These are phyloP conservation scores for Rambutsinella grinnellia DNA, from an alignment of 2,888 invertebrate genomes.

Conservation along the genomic window DNA sequence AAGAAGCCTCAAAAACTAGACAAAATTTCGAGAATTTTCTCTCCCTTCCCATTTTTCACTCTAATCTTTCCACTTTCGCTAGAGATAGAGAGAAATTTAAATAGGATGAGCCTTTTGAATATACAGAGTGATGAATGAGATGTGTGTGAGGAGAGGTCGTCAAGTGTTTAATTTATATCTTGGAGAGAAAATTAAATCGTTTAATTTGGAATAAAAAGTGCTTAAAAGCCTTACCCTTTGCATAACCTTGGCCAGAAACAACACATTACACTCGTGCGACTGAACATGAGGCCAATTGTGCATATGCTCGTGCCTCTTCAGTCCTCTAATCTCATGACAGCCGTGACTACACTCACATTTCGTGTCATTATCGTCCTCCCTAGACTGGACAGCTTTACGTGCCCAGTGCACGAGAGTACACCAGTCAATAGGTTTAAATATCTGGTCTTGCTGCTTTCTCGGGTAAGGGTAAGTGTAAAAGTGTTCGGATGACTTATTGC, in stretches of 20 bases:
- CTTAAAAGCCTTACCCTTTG: slow-evolving; percentile 63
- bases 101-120: no score
- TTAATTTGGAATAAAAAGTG: not conserved
- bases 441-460: slow-evolving; percentile 63
- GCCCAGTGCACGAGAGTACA: slow-evolving; percentile 65
- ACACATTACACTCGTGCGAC: slow-evolving; percentile 88
- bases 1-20: no score
- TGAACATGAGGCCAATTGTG: slow-evolving; percentile 67
- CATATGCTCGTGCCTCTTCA: slow-evolving; percentile 63
- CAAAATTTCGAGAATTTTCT: no score
- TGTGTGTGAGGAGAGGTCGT: no score
- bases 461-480: slow-evolving; percentile 65
- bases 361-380: slow-evolving; percentile 64
- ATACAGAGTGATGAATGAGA: no score
- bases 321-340: slow-evolving; percentile 64
- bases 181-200: not conserved
- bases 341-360: slow-evolving; percentile 65
- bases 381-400: slow-evolving; percentile 63
- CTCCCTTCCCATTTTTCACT: no score
- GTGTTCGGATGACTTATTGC: slow-evolving; percentile 66
- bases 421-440: slow-evolving; percentile 65
- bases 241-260: slow-evolving; percentile 86
- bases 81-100: no score
- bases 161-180: no score
- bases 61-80: no score